phyloP scores from a whole-genome alignment of 2,797 vertebrate genomes.

The Megalops cyprinoides region DNA sequence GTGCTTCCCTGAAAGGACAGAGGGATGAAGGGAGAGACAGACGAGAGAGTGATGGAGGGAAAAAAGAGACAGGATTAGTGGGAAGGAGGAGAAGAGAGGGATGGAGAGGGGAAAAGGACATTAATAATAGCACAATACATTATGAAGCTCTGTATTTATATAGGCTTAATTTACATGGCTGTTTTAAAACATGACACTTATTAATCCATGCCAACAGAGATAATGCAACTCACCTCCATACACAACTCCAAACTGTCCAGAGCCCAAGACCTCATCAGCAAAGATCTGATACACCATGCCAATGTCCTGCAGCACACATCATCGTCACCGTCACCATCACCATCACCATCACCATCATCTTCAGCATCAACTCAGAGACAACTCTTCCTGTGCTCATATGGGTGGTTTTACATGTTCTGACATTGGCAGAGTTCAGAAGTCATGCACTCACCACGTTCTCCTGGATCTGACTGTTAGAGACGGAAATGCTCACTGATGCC shows the following conservation, averaged over 20 bases:
- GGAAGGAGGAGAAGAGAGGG: no score
- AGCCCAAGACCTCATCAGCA: conserved; percentile 88
- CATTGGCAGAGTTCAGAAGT: neutral
- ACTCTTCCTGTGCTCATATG: no score
- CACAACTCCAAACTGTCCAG: conserved; percentile 89
- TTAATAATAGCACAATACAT: neutral
- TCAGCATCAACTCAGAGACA: no score
- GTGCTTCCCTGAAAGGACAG: conserved; percentile 79
- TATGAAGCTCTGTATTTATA: neutral
- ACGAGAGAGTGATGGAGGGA: neutral
- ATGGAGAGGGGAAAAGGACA: neutral
- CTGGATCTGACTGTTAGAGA: conserved; percentile 89
- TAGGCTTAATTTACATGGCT: neutral
- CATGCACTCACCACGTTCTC: conserved; percentile 82
- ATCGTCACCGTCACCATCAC: conserved; percentile 10
- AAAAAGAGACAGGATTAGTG: neutral
- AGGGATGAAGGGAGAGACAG: neutral
- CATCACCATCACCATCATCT: neutral
- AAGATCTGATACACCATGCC: conserved; percentile 90
- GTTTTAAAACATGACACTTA: neutral
- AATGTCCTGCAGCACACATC: conserved; percentile 77
- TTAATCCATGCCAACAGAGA: no score
- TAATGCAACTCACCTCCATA: conserved; percentile 77
- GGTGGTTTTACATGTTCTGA: no score
- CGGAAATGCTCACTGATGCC: conserved; percentile 87